Conservation (phyloP, 2,888 invertebrate species). For the Macropis europaea region DNA sequence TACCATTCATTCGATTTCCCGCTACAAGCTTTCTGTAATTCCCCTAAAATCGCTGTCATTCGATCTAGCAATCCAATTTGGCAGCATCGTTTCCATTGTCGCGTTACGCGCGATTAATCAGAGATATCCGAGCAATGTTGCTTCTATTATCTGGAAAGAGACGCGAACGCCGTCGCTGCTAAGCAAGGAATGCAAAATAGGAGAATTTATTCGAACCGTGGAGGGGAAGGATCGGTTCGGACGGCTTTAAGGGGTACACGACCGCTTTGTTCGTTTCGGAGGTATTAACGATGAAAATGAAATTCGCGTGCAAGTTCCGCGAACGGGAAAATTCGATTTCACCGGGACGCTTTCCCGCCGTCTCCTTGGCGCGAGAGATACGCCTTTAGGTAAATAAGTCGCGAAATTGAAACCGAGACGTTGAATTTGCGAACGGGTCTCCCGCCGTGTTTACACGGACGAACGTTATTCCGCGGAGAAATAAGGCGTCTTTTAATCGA, state of each 20-base stretch:
- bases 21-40: too few species aligned
- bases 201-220: neutral
- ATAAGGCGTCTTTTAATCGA: slow-evolving; percentile 13
- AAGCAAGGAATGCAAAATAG: neutral
- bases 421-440: slow-evolving; percentile 20
- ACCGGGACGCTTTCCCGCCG: neutral
- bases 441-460: slow-evolving; percentile 35
- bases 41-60: too few species aligned
- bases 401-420: slow-evolving; percentile 57
- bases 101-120: neutral
- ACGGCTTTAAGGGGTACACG: neutral
- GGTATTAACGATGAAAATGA: slow-evolving; percentile 51
- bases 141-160: too few species aligned
- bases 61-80: too few species aligned
- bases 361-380: neutral
- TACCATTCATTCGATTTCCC: too few species aligned
- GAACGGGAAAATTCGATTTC: slow-evolving; percentile 41
- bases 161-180: too few species aligned
- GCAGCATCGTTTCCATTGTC: neutral
- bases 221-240: neutral
- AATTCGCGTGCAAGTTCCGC: slow-evolving; percentile 38
- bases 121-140: neutral
- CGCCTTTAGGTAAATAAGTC: slow-evolving; percentile 48
- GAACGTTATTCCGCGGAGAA: slow-evolving; percentile 2
- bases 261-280: slow-evolving; percentile 26